A percentile compares a stretch with the other conserved stretches of the same genome.
These are phyloP conservation scores for Thumatha senex DNA, from an alignment of 2,888 invertebrate genomes.

Conservation along the genomic window DNA sequence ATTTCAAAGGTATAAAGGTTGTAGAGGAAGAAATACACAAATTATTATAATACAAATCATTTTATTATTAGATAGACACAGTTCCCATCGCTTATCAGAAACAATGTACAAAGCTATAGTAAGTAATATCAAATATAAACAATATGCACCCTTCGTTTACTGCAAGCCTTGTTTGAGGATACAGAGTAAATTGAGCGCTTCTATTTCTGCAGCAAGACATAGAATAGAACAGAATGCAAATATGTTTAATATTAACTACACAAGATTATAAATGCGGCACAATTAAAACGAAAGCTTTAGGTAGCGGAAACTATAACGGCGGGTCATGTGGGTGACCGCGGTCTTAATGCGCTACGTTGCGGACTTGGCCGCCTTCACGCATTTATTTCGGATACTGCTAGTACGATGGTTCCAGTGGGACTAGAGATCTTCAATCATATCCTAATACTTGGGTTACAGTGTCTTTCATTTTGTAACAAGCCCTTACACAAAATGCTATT, in stretches of 20 bases:
- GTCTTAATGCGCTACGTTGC: conserved; percentile 37
- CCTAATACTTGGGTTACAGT: conserved; percentile 86
- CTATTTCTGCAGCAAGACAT: conserved; percentile 77
- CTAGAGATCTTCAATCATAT: conserved; percentile 87
- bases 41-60: conserved; percentile 87
- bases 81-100: conserved; percentile 88
- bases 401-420: conserved; percentile 85
- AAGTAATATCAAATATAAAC: conserved; percentile 85
- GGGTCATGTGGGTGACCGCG: conserved; percentile 34
- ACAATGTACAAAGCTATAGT: conserved; percentile 88
- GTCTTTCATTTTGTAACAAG: conserved; percentile 83
- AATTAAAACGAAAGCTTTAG: conserved; percentile 73
- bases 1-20: neutral
- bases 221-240: conserved; percentile 78
- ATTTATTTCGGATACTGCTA: conserved; percentile 61
- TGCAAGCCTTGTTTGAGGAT: conserved; percentile 82
- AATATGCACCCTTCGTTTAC: conserved; percentile 84
- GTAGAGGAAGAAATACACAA: conserved; percentile 47
- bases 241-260: conserved; percentile 78
- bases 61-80: conserved; percentile 88
- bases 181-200: conserved; percentile 82
- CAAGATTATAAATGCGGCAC: conserved; percentile 76
- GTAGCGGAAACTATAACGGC: conserved; percentile 60
- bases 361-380: conserved; percentile 46
- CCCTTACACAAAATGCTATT: conserved; percentile 85